Conservation (phyloP, 2,797 vertebrate species). For the Protosalanx chinensis region DNA sequence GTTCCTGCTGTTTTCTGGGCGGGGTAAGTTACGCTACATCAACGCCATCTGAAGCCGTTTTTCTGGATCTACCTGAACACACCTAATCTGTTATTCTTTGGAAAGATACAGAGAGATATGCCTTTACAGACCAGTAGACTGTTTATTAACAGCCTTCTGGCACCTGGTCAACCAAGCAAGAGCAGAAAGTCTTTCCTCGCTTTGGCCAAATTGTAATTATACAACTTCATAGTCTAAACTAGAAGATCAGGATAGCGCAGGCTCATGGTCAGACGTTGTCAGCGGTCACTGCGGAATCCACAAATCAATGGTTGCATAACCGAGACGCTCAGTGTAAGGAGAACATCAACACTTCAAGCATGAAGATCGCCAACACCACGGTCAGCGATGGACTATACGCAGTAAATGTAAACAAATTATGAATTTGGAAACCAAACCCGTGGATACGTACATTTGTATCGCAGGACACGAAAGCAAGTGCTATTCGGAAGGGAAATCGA, state of each 20-base stretch:
- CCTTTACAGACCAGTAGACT: not conserved
- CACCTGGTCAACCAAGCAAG: not conserved
- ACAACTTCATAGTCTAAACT: not conserved
- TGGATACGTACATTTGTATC: no score
- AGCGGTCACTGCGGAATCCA: slow-evolving; percentile 22
- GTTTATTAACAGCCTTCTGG: no score
- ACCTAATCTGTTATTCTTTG: slow-evolving; percentile 1
- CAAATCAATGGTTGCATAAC: slow-evolving; percentile 20
- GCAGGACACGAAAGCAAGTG: no score
- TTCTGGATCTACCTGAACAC: slow-evolving; percentile 20
- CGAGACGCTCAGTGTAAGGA: slow-evolving; percentile 1
- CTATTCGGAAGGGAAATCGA: no score
- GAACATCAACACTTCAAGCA: slow-evolving; percentile 3
- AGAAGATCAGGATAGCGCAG: not conserved
- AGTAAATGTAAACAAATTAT: not conserved
- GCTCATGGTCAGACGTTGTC: slow-evolving; percentile 13
- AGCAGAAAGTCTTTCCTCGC: not conserved
- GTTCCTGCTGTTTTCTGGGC: slow-evolving; percentile 7
- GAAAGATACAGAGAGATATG: not conserved
- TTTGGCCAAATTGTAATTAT: not conserved
- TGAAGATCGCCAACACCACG: slow-evolving; percentile 1
- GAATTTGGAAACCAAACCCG: not conserved
- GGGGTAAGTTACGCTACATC: slow-evolving; percentile 1
- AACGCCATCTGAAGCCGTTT: slow-evolving; percentile 13
- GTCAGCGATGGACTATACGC: not conserved